These are phyloP conservation scores for Coreoperca whiteheadi DNA, from an alignment of 2,113 vertebrate species.

Conservation along the genomic window DNA sequence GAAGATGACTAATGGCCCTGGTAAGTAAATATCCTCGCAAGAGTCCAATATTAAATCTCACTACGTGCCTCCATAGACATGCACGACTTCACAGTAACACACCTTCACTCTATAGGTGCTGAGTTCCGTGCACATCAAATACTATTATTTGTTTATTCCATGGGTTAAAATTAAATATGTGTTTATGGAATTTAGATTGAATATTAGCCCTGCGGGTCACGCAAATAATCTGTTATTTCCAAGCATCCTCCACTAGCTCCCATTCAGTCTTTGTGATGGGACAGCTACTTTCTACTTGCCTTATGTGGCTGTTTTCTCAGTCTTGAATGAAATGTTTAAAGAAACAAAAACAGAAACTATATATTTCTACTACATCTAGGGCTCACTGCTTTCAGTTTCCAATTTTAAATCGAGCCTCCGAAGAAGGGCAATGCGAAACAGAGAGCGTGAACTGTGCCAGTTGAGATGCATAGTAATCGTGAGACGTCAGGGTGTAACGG, in stretches of 20 bases:
- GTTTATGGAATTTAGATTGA: neutral
- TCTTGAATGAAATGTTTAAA: neutral
- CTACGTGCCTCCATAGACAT: neutral
- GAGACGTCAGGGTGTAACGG: too few species aligned
- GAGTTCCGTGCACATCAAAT: neutral
- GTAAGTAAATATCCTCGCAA: slow-evolving; percentile 32
- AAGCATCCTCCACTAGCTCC: neutral
- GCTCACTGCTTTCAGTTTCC: neutral
- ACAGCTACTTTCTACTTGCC: neutral
- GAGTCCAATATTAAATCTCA: slow-evolving; percentile 4
- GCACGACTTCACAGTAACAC: neutral
- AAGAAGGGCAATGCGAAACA: neutral
- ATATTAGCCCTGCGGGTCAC: neutral
- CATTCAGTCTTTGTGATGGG: neutral
- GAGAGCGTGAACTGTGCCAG: too few species aligned
- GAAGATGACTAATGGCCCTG: slow-evolving; percentile 11
- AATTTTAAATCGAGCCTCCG: neutral
- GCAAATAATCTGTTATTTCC: neutral
- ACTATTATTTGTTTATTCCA: neutral
- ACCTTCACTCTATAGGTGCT: too few species aligned
- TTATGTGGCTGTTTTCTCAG: neutral
- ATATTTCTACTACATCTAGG: neutral
- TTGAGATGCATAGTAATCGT: too few species aligned
- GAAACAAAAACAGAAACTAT: too few species aligned
- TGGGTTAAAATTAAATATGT: slow-evolving; percentile 7